Percentiles rank a stretch among this genome's conserved stretches.
These are phyloP conservation scores for Troides oblongomaculatus DNA, from an alignment of 2,888 invertebrate species.

Conservation along the genomic window DNA sequence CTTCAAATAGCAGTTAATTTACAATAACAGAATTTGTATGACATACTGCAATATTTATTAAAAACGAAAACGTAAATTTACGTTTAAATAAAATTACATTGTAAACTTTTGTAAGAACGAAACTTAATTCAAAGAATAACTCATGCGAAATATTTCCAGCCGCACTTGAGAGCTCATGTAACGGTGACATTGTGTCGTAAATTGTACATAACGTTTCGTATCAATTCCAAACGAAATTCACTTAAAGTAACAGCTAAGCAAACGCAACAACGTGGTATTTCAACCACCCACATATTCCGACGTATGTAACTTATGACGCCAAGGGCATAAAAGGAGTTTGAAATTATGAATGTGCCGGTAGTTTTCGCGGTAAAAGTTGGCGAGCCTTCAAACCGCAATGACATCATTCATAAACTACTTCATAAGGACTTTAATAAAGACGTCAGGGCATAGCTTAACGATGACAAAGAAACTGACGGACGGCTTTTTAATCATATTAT, in stretches of 20 bases:
- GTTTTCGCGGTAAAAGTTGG: conserved; percentile 31
- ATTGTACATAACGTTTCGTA: conserved; percentile 19
- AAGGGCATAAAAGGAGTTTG: conserved; percentile 26
- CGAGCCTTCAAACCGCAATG: conserved; percentile 49
- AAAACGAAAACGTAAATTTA: too few species aligned
- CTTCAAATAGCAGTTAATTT: too few species aligned
- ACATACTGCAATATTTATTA: too few species aligned
- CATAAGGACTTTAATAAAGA: conserved; percentile 42
- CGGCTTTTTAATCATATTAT: conserved; percentile 32
- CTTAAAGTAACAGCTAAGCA: conserved; percentile 10
- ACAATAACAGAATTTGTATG: too few species aligned
- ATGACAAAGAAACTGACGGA: conserved; percentile 47
- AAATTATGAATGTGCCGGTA: conserved; percentile 24
- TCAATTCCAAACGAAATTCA: conserved; percentile 20
- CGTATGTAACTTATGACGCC: conserved; percentile 28
- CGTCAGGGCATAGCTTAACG: conserved; percentile 58
- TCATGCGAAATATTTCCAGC: conserved; percentile 34
- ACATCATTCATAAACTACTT: conserved; percentile 51
- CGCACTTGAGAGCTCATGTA: conserved; percentile 27
- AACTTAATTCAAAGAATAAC: conserved; percentile 37
- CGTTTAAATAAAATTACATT: too few species aligned
- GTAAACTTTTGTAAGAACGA: neutral
- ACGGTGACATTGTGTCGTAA: conserved; percentile 32
- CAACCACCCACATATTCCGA: conserved; percentile 19
- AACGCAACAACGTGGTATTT: conserved; percentile 4